Evolutionary conservation across 2,888 invertebrate species (phyloP), one percentile per base, ranked within the genome.

Genomic region (Campaea margaritaria): DNA sequence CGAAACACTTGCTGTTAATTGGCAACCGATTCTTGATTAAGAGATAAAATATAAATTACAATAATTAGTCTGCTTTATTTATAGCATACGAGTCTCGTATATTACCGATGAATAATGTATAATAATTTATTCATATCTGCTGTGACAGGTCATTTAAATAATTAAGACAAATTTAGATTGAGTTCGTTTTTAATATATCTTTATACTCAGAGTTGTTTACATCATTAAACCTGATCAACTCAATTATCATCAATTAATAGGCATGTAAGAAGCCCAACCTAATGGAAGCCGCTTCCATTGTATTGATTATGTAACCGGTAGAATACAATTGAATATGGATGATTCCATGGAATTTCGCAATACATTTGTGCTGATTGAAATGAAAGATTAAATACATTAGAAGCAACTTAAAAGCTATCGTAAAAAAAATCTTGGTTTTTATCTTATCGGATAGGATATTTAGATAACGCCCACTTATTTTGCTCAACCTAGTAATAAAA

Each of bases 81-180:
- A 43, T 36, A 9, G 21, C 9, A 11, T 21, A 43, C 14, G 42
- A 43, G 10, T 10, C 8, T 1, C 0, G 21, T 43, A 43, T 21
- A 44, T 27, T 28, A 45, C 9, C 38, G 7, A 36, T 21, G n/a
- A 34, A 21, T 45, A 31, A 31, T 16, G 12, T 5, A 21, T 21
- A 2, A 21, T 21, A 50, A 57, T 46, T 36, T 52, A 58, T 52
- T 34, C 11, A 46, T 11, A 15, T 45, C 44, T 31, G 38, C 31
- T 50, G 56, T 46, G 51, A 58, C 51, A 51, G 46, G 27, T 42
- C 15, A 58, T 58, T 58, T 51, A 47, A 51, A 58, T 52, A 58
- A 58, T 58, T 46, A 21, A 58, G 58, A 51, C 51, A 52, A 47
- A 58, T 52, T 51, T 27, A 36, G 50, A 57, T 50, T 41, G 13